Percentiles rank a stretch among this genome's conserved stretches.
phyloP scores from a whole-genome alignment of 2,113 vertebrate genomes.

The Phodopus roborovskii region DNA sequence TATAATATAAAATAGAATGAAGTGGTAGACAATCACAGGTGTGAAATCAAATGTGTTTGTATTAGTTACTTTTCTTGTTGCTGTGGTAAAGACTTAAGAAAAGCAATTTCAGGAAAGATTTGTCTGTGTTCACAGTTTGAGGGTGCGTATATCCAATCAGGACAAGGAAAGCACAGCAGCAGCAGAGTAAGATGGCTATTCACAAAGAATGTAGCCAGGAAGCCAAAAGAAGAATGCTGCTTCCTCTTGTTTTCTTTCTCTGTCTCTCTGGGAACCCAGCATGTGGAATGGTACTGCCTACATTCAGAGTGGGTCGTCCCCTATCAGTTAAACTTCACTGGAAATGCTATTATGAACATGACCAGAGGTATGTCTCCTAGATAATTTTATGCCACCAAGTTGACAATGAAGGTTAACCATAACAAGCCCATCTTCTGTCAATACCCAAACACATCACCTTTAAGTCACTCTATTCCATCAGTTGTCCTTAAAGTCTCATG shows the following conservation, averaged over 20 bases:
- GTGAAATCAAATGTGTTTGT: slow-evolving; percentile 17
- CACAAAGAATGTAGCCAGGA: too few species aligned
- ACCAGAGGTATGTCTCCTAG: background rate
- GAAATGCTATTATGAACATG: background rate
- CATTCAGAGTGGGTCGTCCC: background rate
- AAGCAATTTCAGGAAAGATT: background rate
- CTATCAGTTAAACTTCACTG: background rate
- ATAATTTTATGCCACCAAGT: background rate
- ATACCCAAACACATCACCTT: background rate
- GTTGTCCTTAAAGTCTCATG: background rate
- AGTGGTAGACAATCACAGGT: background rate
- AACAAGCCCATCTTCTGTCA: background rate
- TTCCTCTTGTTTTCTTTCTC: background rate
- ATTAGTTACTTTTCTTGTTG: background rate
- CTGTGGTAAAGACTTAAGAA: background rate
- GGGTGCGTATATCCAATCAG: too few species aligned
- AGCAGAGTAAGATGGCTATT: too few species aligned
- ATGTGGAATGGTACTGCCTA: background rate
- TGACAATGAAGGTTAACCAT: background rate
- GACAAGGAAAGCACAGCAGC: background rate
- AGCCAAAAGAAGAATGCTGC: background rate
- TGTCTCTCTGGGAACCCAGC: background rate
- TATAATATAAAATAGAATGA: slow-evolving; percentile 8
- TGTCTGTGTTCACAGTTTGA: background rate
- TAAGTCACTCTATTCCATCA: background rate